Evolutionary conservation across 2,888 invertebrate species (phyloP), one percentile per base, ranked within the genome.

Genomic region (Caenorhabditis becei): DNA sequence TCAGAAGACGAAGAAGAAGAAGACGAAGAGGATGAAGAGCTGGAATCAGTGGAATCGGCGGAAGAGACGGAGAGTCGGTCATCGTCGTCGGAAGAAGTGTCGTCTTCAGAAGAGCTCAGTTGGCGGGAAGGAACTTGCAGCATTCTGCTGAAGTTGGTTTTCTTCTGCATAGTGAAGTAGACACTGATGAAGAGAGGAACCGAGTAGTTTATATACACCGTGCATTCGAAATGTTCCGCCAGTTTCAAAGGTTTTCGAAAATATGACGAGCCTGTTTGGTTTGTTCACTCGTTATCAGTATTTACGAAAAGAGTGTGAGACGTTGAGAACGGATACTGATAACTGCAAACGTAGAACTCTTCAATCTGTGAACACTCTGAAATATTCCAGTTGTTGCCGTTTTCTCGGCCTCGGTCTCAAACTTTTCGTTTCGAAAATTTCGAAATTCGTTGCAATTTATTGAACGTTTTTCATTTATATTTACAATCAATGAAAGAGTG

Each of bases 191-290:
- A 35, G 23, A 37, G 20, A 2, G 11, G 3, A 1, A 20, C 10
- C 1, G 2, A 16, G 26, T 5, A 26, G 4, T n/a, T 59, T 59
- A 35, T 59, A 24, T 41, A 59, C 35, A 24, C 3, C 7, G 41
- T 11, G 49, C 3, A 41, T 28, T 58, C 35, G 58, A 58, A 58
- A 58, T 3, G 18, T 35, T 54, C 28, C 54, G 54, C 10, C 28
- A 1, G 4, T 32, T 58, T 58, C 59, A 41, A 59, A 59, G 18
- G 14, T 4, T 1, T 23, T 41, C 59, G 59, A 59, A 59, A 41
- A n/a, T 24, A 41, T 59, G 59, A 59, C 18, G 41, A n/a, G 35
- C 18, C 11, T 41, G 41, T 35, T 20, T 59, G 41, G 59, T 59
- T 59, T 37, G 35, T 41, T 37, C 32, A 10, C 24, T 7, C 20